These are phyloP conservation scores for Ornithoptera priamus DNA, from an alignment of 2,888 invertebrate species.

Conservation along the genomic window DNA sequence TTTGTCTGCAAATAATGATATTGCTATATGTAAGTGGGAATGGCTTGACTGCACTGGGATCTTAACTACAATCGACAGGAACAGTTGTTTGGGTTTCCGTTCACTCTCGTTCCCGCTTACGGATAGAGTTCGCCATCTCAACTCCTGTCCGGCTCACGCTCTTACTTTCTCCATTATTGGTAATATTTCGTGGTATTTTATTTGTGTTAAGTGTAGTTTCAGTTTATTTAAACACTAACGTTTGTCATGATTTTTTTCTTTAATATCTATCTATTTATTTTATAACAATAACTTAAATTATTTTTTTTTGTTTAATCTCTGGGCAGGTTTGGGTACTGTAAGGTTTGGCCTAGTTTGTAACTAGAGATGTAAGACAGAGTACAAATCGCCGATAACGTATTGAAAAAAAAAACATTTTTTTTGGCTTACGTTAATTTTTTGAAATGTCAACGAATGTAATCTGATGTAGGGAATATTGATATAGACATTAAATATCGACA, in stretches of 20 bases:
- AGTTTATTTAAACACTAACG: slow-evolving; percentile 69
- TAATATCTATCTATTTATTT: slow-evolving; percentile 65
- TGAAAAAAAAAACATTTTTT: slow-evolving; percentile 65
- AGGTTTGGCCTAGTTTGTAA: slow-evolving; percentile 81
- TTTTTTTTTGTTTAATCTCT: slow-evolving; percentile 49
- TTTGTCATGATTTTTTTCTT: slow-evolving; percentile 43
- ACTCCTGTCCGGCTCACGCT: slow-evolving; percentile 53
- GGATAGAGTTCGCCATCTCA: slow-evolving; percentile 12
- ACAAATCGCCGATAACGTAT: slow-evolving; percentile 76
- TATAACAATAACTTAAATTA: slow-evolving; percentile 51
- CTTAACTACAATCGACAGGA: too few relatives aligned
- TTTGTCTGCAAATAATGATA: slow-evolving; percentile 37
- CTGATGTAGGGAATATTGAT: slow-evolving; percentile 79
- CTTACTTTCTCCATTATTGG: slow-evolving; percentile 49
- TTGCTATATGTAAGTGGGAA: slow-evolving; percentile 53
- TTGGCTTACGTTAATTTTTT: slow-evolving; percentile 76
- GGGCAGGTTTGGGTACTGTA: slow-evolving; percentile 81
- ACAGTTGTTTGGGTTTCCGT: too few relatives aligned
- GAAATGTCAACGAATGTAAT: slow-evolving; percentile 81
- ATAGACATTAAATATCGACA: slow-evolving; percentile 79
- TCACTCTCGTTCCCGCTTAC: slow-evolving; percentile 16
- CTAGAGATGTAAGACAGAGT: slow-evolving; percentile 78
- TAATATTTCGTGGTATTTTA: slow-evolving; percentile 54
- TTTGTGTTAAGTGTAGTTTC: slow-evolving; percentile 69
- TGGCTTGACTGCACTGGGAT: not conserved